Percentiles rank a stretch among this genome's conserved stretches.
phyloP scores from a whole-genome alignment of 2,797 vertebrate species.

The Toxotes lorentzi region DNA sequence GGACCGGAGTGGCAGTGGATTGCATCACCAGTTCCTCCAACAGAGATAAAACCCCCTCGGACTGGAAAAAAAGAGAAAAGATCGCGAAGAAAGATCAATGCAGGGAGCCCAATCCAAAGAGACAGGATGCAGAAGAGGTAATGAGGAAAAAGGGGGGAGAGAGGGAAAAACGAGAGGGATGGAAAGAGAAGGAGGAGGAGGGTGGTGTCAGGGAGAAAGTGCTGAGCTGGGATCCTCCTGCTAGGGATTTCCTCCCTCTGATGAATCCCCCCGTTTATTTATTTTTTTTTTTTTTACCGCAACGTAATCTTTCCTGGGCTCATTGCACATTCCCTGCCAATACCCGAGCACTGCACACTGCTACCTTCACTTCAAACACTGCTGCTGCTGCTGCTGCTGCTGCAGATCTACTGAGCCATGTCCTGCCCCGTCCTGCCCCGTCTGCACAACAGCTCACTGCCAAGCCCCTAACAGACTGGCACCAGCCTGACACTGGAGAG shows the following conservation, averaged over 20 bases:
- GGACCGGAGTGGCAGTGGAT: constrained; percentile 44
- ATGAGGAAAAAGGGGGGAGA: constrained; percentile 6
- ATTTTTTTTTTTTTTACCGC: constrained; percentile 43
- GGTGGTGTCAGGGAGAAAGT: constrained; percentile 59
- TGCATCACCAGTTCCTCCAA: constrained; percentile 63
- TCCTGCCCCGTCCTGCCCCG: constrained; percentile 12
- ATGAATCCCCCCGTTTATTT: constrained; percentile 55
- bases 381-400: constrained; percentile 16
- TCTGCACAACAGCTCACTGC: constrained; percentile 35
- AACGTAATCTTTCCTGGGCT: constrained; percentile 66
- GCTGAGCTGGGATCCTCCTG: constrained; percentile 81
- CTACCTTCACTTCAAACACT: constrained; percentile 18
- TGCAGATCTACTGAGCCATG: constrained; percentile 20
- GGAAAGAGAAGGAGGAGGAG: constrained; percentile 27
- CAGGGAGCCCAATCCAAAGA: constrained; percentile 42
- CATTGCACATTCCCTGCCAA: constrained; percentile 52
- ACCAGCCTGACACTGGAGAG: constrained; percentile 47
- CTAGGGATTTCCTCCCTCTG: constrained; percentile 81
- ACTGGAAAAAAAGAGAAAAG: constrained; percentile 4
- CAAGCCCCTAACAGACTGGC: constrained; percentile 55
- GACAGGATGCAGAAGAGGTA: constrained; percentile 39
- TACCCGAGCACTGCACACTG: constrained; percentile 13
- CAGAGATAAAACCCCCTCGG: constrained; percentile 32
- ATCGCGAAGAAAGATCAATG: constrained; percentile 26
- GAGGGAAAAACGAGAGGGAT: constrained; percentile 17